phyloP scores from a whole-genome alignment of 2,113 vertebrate genomes.

The Vulpes lagopus region DNA sequence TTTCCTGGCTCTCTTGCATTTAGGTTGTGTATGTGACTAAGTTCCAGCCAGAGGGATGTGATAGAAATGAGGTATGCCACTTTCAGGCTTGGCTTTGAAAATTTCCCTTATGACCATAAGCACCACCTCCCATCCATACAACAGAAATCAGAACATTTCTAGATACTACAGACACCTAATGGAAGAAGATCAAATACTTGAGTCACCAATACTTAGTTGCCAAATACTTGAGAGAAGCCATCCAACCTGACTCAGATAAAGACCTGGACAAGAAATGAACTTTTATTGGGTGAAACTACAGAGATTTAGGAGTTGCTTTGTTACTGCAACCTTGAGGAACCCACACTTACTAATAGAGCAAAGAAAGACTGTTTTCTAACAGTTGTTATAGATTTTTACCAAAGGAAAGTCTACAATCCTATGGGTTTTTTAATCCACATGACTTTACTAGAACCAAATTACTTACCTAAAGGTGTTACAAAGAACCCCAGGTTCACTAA shows the following conservation, averaged over 20 bases:
- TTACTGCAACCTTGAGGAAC: neutral
- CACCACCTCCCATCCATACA: neutral
- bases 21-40: neutral
- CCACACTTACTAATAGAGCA: neutral
- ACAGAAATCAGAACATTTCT: neutral
- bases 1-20: neutral
- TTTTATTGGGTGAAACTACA: neutral
- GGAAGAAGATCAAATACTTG: neutral
- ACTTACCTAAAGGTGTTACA: neutral
- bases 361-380: neutral
- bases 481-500: neutral
- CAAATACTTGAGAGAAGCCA: neutral
- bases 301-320: neutral
- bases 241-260: neutral
- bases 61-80: neutral
- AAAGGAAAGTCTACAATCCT: neutral
- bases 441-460: neutral
- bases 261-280: neutral
- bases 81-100: neutral
- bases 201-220: neutral
- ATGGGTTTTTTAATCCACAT: neutral
- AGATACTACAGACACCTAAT: neutral
- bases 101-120: neutral
- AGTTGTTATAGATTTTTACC: neutral
- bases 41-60: neutral